phyloP scores from a whole-genome alignment of 2,797 vertebrate genomes.

The Sebastes kiyomatsui region DNA sequence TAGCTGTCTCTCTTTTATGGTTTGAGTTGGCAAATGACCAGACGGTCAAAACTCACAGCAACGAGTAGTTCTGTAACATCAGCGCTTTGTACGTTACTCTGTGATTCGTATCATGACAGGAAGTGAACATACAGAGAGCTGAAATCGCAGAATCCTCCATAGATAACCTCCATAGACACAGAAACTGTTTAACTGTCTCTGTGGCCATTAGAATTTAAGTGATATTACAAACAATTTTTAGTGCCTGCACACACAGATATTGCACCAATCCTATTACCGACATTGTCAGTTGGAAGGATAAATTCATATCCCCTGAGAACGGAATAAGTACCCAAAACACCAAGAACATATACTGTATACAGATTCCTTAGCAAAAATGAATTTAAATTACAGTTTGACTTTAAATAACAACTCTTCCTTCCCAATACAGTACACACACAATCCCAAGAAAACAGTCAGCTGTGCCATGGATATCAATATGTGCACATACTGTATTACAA shows the following conservation, averaged over 20 bases:
- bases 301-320: not conserved
- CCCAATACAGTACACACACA: not conserved
- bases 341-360: not conserved
- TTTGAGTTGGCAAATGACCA: not conserved
- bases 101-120: not conserved
- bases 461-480: not conserved
- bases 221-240: not conserved
- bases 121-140: not conserved
- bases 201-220: not conserved
- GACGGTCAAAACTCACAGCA: not conserved
- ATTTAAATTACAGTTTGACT: not conserved
- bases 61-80: not conserved
- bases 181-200: not conserved
- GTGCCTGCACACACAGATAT: not conserved
- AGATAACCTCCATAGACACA: not conserved
- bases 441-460: not conserved
- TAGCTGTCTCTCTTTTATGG: not conserved
- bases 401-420: not conserved
- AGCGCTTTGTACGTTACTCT: not conserved
- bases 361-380: not conserved
- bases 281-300: not conserved
- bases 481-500: not conserved
- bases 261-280: not conserved
- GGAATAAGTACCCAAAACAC: not conserved
- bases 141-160: not conserved